These are phyloP conservation scores for Rhaphigaster nebulosa DNA, from an alignment of 2,888 invertebrate species.

Conservation along the genomic window DNA sequence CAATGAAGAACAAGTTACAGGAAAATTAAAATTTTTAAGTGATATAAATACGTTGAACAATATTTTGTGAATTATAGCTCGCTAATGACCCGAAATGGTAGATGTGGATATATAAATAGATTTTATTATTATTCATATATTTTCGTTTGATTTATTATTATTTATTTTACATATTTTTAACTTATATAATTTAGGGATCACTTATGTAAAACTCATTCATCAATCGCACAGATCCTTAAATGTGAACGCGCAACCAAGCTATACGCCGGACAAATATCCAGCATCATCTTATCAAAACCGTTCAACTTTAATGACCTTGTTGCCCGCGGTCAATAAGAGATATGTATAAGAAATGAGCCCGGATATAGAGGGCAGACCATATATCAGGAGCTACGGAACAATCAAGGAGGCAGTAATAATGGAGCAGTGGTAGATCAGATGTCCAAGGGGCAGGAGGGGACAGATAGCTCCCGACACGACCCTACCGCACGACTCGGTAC, in stretches of 20 bases:
- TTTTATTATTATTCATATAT: too few species aligned
- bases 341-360: background rate
- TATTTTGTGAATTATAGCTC: too few species aligned
- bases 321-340: background rate
- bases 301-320: background rate
- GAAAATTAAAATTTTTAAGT: too few species aligned
- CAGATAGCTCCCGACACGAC: constrained; percentile 17
- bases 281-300: background rate
- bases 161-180: too few species aligned
- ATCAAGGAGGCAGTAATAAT: constrained; percentile 16
- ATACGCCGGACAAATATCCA: background rate
- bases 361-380: background rate
- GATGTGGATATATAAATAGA: too few species aligned
- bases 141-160: too few species aligned
- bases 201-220: too few species aligned
- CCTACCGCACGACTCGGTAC: background rate
- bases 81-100: too few species aligned
- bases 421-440: background rate
- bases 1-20: too few species aligned
- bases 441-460: background rate
- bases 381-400: background rate
- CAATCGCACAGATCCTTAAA: background rate
- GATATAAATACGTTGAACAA: too few species aligned
- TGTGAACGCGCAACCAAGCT: background rate
- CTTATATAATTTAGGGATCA: too few species aligned